Evolutionary conservation across 1,140 invertebrate genomes (phyloP).

Genomic region (Ips nitidus): DNA sequence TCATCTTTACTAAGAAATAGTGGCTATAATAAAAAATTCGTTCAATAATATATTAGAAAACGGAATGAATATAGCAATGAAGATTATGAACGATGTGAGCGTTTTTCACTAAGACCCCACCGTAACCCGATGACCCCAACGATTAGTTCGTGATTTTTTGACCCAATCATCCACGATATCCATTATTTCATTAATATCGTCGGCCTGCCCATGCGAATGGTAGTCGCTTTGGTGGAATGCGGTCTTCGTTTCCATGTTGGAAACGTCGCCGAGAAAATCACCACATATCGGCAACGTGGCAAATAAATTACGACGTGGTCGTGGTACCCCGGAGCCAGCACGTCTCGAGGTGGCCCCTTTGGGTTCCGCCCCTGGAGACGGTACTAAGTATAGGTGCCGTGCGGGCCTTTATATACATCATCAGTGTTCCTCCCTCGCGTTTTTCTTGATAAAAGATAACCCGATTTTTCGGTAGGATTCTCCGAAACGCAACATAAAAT

Average conservation of each 20-base stretch:
- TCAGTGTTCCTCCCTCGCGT: conserved; percentile 22
- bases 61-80: not conserved
- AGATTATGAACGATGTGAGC: not conserved
- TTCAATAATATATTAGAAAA: not conserved
- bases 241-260: not conserved
- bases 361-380: conserved; percentile 45
- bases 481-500: conserved; percentile 22
- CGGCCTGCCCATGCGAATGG: not conserved
- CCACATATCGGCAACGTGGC: conserved; percentile 14
- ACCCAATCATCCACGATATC: conserved; percentile 22
- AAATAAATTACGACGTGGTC: conserved; percentile 23
- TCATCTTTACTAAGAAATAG: too few relatives aligned
- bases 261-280: not conserved
- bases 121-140: conserved; percentile 25
- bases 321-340: conserved; percentile 33
- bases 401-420: conserved; percentile 35
- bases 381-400: conserved; percentile 42
- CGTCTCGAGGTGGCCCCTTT: conserved; percentile 39
- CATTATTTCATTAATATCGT: conserved; percentile 24
- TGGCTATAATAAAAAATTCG: too few relatives aligned
- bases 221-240: not conserved
- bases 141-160: conserved; percentile 30
- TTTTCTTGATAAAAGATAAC: conserved; percentile 31
- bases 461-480: conserved; percentile 27
- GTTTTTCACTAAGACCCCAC: conserved; percentile 4